Conservation (phyloP, 2,888 invertebrate species). For the Aporophyla nigra region DNA sequence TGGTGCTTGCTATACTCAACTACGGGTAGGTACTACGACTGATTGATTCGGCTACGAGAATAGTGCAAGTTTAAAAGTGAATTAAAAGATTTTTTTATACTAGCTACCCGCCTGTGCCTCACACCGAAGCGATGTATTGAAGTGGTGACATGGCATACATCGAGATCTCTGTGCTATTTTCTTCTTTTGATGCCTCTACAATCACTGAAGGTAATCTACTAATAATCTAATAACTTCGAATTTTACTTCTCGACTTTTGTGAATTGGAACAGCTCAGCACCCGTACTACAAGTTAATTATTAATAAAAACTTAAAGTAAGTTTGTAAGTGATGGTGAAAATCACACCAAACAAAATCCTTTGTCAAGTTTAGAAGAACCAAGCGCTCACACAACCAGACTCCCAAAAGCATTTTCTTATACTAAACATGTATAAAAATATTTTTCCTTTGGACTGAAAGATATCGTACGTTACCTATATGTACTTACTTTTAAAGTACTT, state of each 20-base stretch:
- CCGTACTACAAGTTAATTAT: not conserved
- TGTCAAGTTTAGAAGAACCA: not conserved
- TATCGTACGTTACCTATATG: not conserved
- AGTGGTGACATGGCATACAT: not conserved
- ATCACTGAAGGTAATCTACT: not conserved
- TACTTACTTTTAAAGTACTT: not conserved
- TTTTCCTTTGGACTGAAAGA: not conserved
- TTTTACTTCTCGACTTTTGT: not conserved
- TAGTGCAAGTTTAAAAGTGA: not conserved
- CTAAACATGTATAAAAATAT: not conserved
- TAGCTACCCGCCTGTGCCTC: not conserved
- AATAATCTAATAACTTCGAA: not conserved
- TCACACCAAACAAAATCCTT: not conserved
- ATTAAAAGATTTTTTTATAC: not conserved
- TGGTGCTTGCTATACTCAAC: not conserved
- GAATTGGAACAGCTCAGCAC: not conserved
- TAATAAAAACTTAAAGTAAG: no score
- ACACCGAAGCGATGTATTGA: not conserved
- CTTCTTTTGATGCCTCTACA: not conserved
- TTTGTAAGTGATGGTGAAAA: not conserved
- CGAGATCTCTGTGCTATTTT: not conserved
- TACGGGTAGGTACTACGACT: not conserved
- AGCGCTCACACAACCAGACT: not conserved
- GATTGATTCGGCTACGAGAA: constrained; percentile 8
- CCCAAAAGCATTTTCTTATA: not conserved